Evolutionary conservation across 2,888 invertebrate genomes (phyloP).

Genomic region (Diarsia dahlii): DNA sequence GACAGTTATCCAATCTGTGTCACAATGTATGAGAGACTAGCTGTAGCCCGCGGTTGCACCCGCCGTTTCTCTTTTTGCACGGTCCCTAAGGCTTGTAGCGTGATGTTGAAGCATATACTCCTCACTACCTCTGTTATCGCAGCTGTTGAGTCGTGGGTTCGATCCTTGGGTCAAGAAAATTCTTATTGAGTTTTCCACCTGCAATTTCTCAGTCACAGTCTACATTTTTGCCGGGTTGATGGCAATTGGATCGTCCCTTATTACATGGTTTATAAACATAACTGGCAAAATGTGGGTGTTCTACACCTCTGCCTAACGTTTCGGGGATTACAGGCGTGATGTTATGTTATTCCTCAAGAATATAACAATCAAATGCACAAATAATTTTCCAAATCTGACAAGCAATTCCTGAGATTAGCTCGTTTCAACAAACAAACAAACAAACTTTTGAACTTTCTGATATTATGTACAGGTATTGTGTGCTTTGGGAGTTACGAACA

Average conservation of each 20-base stretch:
- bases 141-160: too few relatives aligned
- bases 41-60: neutral
- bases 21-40: conserved; percentile 32
- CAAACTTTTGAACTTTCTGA: neutral
- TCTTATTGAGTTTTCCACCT: too few relatives aligned
- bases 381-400: neutral
- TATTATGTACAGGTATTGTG: neutral
- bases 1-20: conserved; percentile 56
- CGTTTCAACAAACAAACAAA: neutral
- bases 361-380: neutral
- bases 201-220: too few relatives aligned
- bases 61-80: neutral
- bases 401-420: neutral
- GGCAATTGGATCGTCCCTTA: too few relatives aligned
- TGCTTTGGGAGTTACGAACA: conserved; percentile 35
- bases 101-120: neutral
- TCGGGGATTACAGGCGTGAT: too few relatives aligned
- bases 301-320: too few relatives aligned
- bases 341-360: neutral
- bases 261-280: too few relatives aligned
- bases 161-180: too few relatives aligned
- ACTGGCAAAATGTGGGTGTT: too few relatives aligned
- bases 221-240: too few relatives aligned
- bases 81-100: neutral
- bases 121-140: too few relatives aligned